Base-by-base conservation (phyloP, 1,140 invertebrate species). In the Mycetomoellerius zeteki region DNA sequence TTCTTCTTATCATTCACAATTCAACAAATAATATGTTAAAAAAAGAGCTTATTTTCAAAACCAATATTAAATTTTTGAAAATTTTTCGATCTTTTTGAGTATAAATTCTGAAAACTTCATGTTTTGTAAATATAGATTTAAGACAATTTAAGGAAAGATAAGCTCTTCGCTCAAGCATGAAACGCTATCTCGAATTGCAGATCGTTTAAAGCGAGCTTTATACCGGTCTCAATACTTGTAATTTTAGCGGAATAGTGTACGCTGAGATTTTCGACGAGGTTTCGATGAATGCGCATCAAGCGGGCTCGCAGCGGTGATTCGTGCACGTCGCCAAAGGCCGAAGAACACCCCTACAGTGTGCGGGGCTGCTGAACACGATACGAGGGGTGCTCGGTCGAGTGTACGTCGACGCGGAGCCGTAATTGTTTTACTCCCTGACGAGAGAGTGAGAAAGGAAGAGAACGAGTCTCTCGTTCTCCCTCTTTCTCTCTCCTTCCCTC, bases 371-470 rank as follows among this genome's bases (percentile, higher is more conserved):
- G 88, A 89, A 86, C 86, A 91, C 87, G 85, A 88, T 87, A 73
- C 69, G 90, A 91, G 92, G 94, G 94, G 93, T 95, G 94, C 90
- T 92, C 94, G 89, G 86, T 95, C 93, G 92, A 95, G 94, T 93
- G 93, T 94, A 91, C 94, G 90, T 93, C 94, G 92, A 93, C 92
- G 93, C 92, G 92, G 67, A 84, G 90, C 93, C 93, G 92, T 95
- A 95, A 95, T 94, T 95, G 94, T 95, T 95, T 95, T 94, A 95
- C 94, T 95, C 94, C 91, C 52, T 37, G 72, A 85, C 82, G 47
- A 24, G 43, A 50, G 64, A 71, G 50, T 30, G 56, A 64, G 58
- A 64, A 33, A 64, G 21, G 33, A 65, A 69, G n/a, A 27, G 37
- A 73, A 30, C 4, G 27, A 64, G 16, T 86, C 67, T 27, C 43